Conservation (phyloP, 2,113 vertebrate species). For the Aldabrachelys gigantea region DNA sequence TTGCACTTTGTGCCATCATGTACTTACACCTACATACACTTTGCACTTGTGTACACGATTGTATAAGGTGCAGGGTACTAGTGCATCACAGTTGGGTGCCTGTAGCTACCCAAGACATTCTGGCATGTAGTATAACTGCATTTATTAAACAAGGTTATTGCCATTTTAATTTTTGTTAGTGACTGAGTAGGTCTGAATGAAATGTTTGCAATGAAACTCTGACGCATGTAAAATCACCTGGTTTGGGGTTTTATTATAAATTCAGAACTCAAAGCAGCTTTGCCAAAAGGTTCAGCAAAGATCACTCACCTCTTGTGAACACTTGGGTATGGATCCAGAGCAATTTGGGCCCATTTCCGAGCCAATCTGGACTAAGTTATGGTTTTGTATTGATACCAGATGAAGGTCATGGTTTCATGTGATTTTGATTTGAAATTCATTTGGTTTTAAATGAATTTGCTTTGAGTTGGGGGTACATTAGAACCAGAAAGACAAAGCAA, state of each 20-base stretch:
- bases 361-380: constrained; percentile 63
- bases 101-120: not conserved
- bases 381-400: constrained; percentile 41
- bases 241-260: constrained; percentile 34
- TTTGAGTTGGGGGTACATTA: constrained; percentile 60
- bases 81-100: not conserved
- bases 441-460: constrained; percentile 61
- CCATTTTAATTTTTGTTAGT: constrained; percentile 2
- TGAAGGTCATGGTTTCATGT: constrained; percentile 61
- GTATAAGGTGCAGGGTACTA: not conserved
- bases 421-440: constrained; percentile 68
- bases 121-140: not conserved
- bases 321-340: constrained; percentile 64
- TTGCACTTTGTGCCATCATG: rapidly evolving
- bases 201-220: constrained; percentile 7
- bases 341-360: constrained; percentile 44
- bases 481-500: constrained; percentile 59
- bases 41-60: not conserved
- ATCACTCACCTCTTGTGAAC: constrained; percentile 46
- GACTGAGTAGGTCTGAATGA: not conserved
- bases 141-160: not conserved
- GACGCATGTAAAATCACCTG: constrained; percentile 47
- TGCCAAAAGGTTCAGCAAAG: constrained; percentile 27
- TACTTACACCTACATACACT: not conserved
- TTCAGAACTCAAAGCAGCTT: constrained; percentile 22